These are phyloP conservation scores for Pachycephala philippinensis DNA, from an alignment of 2,113 vertebrate genomes.

Conservation along the genomic window DNA sequence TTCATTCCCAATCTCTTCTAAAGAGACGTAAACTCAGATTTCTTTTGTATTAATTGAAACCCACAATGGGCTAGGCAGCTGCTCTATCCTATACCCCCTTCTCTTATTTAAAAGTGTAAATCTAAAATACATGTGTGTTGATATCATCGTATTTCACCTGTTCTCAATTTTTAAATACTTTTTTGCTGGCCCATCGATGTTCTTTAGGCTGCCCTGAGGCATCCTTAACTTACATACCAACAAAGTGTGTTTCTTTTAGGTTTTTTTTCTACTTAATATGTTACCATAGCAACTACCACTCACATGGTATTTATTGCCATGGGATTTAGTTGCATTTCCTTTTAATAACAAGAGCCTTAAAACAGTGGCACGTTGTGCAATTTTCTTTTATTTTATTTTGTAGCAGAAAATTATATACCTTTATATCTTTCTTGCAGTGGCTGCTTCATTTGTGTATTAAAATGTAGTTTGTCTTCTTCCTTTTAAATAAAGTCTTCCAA, in stretches of 20 bases:
- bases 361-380: background rate
- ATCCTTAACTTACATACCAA: conserved; percentile 51
- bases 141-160: background rate
- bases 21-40: background rate
- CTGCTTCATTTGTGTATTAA: background rate
- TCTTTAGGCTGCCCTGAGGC: conserved; percentile 28
- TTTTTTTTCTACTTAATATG: conserved; percentile 59
- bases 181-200: background rate
- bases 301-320: conserved; percentile 57
- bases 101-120: background rate
- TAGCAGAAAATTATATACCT: conserved; percentile 1
- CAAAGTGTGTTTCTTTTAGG: conserved; percentile 6
- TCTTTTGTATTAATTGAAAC: background rate
- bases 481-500: background rate
- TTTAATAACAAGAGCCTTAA: conserved; percentile 62
- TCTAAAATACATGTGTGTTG: background rate
- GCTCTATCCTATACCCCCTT: background rate
- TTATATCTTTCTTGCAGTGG: background rate
- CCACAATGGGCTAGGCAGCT: background rate
- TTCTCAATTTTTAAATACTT: background rate
- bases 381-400: background rate
- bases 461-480: background rate
- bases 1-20: conserved; percentile 9
- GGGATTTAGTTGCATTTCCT: conserved; percentile 60
- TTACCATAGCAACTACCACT: conserved; percentile 71